Percentiles rank a stretch among this genome's conserved stretches.
These are phyloP conservation scores for Operophtera brumata DNA, from an alignment of 2,888 invertebrate species.

Conservation along the genomic window DNA sequence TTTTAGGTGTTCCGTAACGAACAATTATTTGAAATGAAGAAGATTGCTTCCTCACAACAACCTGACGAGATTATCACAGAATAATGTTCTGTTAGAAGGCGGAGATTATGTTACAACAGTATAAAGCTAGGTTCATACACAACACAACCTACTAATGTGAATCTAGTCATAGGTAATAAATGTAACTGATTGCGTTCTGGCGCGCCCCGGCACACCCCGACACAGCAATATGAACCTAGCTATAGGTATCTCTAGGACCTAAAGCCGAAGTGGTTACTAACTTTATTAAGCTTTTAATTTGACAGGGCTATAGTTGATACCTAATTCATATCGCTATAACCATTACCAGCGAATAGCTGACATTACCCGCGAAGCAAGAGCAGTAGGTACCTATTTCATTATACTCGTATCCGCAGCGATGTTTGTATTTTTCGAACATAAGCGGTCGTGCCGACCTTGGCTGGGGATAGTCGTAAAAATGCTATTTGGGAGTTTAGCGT, in stretches of 20 bases:
- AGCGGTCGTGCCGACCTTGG: slow-evolving; percentile 29
- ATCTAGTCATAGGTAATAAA: too few species aligned
- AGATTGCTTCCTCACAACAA: neutral
- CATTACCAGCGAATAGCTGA: slow-evolving; percentile 26
- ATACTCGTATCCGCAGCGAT: slow-evolving; percentile 18
- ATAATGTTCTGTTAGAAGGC: neutral
- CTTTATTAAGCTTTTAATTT: too few species aligned
- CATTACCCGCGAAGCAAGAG: slow-evolving; percentile 23
- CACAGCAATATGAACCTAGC: too few species aligned
- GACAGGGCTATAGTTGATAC: too few species aligned
- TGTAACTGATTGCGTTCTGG: too few species aligned
- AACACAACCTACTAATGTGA: too few species aligned
- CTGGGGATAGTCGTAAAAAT: slow-evolving; percentile 23
- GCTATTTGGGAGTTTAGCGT: slow-evolving; percentile 22
- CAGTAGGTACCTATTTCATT: slow-evolving; percentile 24
- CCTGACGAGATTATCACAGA: neutral
- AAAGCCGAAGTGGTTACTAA: too few species aligned
- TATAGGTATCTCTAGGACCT: too few species aligned
- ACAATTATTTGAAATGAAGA: neutral
- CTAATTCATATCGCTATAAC: slow-evolving; percentile 18
- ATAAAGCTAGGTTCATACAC: too few species aligned
- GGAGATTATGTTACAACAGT: neutral
- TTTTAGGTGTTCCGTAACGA: too few species aligned
- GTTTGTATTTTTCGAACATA: slow-evolving; percentile 21
- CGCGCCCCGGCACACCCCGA: too few species aligned